Base-by-base conservation (phyloP, 2,888 invertebrate species). In the Philhelius pedissequus region DNA sequence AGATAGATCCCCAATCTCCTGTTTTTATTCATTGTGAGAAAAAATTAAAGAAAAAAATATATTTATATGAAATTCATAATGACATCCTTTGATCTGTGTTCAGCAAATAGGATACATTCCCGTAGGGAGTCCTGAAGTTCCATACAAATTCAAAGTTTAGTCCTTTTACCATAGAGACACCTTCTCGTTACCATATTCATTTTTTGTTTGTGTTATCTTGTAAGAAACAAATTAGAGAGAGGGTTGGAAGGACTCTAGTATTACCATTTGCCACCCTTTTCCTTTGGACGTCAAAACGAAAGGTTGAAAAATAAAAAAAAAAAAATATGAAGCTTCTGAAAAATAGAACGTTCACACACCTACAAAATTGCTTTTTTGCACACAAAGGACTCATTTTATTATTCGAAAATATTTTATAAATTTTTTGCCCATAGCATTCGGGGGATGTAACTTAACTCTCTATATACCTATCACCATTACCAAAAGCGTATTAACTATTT, bases 61-160 rank as follows among this genome's bases (percentile, higher is more conserved):
- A 54, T 68, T 50, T 66, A 71, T 58, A 77, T 71, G 64, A 75
- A 75, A 84, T 80, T 75, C 75, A 71, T 84, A 84, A 84, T 84
- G 84, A 84, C 84, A 71, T 84, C 84, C 80, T 84, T 84, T 84
- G 84, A 84, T 84, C 84, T 84, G 75, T 70, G 62, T 27, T 66
- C 80, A 70, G 40, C 75, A 80, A 80, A 84, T 84, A 71, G 80
- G 70, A 80, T 76, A 84, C 84, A 70, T 76, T 74, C 71, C 84
- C 84, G 75, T 80, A 80, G 84, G 84, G 80, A 69, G 80, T 66
- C 50, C 50, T 70, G 20, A n/a, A 69, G 60, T 40, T 69, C 30
- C 69, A 69, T 74, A 58, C 50, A 40, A 50, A 68, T 62, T 54
- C 60, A 60, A 18, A 64, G 50, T 71, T 64, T 68, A n/a, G 35